A percentile compares a stretch with the other conserved stretches of the same genome.
Conservation (phyloP, 2,888 invertebrate genomes). For the Stenodema calcarata region DNA sequence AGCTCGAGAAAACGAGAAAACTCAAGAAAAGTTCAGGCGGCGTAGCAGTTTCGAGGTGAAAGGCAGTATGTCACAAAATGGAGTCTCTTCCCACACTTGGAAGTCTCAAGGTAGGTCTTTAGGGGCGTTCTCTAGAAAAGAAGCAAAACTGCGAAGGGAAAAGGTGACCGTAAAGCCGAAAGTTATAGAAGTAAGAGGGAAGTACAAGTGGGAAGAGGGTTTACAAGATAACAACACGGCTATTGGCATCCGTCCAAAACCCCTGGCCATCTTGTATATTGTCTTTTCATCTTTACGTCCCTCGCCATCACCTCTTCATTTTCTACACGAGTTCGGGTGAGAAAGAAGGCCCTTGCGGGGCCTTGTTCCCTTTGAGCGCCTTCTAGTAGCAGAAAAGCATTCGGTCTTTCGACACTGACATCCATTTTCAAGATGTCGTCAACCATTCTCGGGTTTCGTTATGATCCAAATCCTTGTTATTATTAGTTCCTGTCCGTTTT, state of each 20-base stretch:
- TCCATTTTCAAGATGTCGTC: neutral
- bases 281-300: conserved; percentile 30
- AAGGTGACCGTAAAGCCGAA: conserved; percentile 25
- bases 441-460: neutral
- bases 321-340: neutral
- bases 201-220: neutral
- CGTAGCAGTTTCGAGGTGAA: no score
- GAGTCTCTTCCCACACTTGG: no score
- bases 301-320: neutral
- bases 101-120: no score
- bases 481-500: no score
- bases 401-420: neutral
- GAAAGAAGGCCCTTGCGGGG: neutral
- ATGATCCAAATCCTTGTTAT: no score
- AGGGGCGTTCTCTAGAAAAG: no score
- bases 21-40: no score
- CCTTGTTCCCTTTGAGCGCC: neutral
- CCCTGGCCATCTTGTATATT: conserved; percentile 20
- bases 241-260: conserved; percentile 15
- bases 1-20: no score
- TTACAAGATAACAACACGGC: conserved; percentile 28
- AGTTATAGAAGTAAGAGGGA: neutral
- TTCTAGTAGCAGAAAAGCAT: neutral
- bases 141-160: neutral
- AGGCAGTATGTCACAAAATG: no score